These are phyloP conservation scores for Sander lucioperca DNA, from an alignment of 2,113 vertebrate species.

Conservation along the genomic window DNA sequence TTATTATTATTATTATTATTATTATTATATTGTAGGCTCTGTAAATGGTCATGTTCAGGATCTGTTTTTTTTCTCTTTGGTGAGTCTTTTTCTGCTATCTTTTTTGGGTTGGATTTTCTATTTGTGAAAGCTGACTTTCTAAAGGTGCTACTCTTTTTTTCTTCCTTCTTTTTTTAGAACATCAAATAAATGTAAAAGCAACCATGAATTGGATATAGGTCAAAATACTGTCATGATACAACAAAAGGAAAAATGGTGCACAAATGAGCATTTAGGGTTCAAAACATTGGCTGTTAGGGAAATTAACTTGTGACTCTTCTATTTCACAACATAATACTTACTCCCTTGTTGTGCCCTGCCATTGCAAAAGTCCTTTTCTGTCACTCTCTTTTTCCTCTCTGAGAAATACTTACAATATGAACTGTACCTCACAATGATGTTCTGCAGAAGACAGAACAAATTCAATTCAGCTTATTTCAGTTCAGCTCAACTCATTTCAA, in stretches of 20 bases:
- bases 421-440: background rate
- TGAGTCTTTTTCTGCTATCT: background rate
- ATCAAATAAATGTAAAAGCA: background rate
- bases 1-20: background rate
- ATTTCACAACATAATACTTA: background rate
- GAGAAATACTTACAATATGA: slow-evolving; percentile 4
- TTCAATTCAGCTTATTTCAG: slow-evolving; percentile 33
- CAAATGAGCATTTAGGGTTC: background rate
- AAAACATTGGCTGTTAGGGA: background rate
- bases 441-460: slow-evolving; percentile 28
- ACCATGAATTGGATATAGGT: background rate
- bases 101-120: background rate
- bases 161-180: background rate
- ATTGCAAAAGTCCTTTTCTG: slow-evolving; percentile 7
- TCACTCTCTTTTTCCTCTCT: background rate
- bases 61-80: background rate
- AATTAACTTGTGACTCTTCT: slow-evolving; percentile 1
- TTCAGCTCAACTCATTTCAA: slow-evolving; percentile 47
- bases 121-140: background rate
- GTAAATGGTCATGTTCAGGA: background rate
- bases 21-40: background rate
- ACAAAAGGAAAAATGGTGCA: background rate
- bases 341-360: background rate
- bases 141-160: background rate
- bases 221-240: background rate